These are phyloP conservation scores for Mobula hypostoma DNA, from an alignment of 2,113 vertebrate genomes.

Conservation along the genomic window DNA sequence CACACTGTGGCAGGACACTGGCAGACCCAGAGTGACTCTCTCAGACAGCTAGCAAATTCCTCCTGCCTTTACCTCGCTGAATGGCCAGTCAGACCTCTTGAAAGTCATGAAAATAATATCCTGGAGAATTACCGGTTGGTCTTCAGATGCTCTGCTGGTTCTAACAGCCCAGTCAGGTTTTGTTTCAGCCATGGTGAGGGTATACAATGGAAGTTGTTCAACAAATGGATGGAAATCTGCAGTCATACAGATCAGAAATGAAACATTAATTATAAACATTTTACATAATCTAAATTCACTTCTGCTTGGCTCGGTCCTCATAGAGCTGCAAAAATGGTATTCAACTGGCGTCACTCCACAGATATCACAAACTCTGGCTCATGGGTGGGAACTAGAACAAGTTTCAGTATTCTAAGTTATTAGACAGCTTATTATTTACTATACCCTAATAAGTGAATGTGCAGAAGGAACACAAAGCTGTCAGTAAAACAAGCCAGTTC, in stretches of 20 bases:
- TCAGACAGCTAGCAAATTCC: neutral
- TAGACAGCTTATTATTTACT: neutral
- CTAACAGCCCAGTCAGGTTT: too few species aligned
- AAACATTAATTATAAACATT: neutral
- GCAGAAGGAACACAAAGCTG: too few species aligned
- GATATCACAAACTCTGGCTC: neutral
- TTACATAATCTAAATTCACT: neutral
- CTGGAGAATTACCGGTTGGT: neutral
- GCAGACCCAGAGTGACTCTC: neutral
- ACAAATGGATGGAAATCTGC: neutral
- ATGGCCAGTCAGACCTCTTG: neutral
- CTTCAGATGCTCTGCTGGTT: neutral
- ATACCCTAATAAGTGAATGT: neutral
- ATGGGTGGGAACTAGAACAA: neutral
- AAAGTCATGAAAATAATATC: neutral
- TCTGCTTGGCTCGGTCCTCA: neutral
- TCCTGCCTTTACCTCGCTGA: neutral
- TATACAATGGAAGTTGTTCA: neutral
- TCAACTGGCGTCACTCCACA: neutral
- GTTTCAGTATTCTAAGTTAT: neutral
- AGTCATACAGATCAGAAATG: neutral
- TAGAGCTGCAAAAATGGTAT: neutral
- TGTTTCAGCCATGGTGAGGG: too few species aligned
- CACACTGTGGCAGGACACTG: neutral
- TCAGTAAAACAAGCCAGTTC: neutral